These are phyloP conservation scores for Lagopus muta DNA, from an alignment of 2,113 vertebrate species.

Conservation along the genomic window DNA sequence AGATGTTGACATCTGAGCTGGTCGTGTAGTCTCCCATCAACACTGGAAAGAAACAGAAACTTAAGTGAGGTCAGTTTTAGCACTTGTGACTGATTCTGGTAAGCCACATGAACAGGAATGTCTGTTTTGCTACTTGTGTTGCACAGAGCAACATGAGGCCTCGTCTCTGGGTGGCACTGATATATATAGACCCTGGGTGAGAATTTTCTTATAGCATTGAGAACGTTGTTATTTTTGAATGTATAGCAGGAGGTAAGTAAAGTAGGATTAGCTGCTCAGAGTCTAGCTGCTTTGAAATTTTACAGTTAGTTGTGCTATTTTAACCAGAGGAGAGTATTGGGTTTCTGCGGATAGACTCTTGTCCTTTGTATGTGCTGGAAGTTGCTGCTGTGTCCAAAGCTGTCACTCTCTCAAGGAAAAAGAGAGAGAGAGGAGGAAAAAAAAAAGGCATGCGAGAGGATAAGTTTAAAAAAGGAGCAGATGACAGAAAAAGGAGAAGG, in stretches of 20 bases:
- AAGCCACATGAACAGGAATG: not conserved
- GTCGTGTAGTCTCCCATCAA: conserved; percentile 27
- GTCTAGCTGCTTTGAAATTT: conserved; percentile 63
- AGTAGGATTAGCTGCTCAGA: conserved; percentile 43
- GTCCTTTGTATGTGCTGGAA: not conserved
- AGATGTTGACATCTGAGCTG: conserved; percentile 45
- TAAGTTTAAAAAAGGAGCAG: not conserved
- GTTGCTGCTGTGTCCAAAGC: not conserved
- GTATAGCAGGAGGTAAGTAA: conserved; percentile 40
- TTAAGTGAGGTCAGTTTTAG: conserved; percentile 10
- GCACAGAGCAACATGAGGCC: not conserved
- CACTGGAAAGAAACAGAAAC: conserved; percentile 33
- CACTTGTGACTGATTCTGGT: not conserved
- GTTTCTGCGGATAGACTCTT: not conserved
- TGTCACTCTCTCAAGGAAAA: not conserved
- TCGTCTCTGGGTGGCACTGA: not conserved
- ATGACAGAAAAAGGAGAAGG: not conserved
- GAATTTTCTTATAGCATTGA: conserved; percentile 17
- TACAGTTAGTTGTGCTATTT: conserved; percentile 67
- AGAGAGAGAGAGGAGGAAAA: not conserved
- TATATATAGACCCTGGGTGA: conserved; percentile 21
- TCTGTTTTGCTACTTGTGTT: not conserved
- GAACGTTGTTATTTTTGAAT: conserved; percentile 43
- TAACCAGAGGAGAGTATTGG: conserved; percentile 27
- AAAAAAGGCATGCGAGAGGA: not conserved